Evolutionary conservation across 2,797 vertebrate species (phyloP).

Genomic region (Alectoris magna): DNA sequence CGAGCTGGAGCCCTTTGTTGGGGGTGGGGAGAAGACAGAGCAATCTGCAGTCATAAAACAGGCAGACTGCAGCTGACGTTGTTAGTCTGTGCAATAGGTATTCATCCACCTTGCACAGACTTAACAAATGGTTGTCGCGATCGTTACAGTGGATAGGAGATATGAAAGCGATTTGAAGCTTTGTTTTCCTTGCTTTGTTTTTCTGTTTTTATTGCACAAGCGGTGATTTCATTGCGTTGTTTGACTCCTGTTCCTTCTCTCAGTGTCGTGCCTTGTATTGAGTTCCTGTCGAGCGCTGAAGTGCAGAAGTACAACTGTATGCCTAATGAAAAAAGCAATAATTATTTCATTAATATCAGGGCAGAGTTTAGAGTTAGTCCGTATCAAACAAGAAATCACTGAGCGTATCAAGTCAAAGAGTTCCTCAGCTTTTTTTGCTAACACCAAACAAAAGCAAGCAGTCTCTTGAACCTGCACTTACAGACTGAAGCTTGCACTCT

Average conservation of each 20-base stretch:
- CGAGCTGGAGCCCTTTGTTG: neutral
- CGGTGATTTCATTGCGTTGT: constrained; percentile 53
- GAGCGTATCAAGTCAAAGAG: neutral
- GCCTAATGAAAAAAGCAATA: constrained; percentile 12
- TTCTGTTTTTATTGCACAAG: constrained; percentile 43
- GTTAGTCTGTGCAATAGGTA: neutral
- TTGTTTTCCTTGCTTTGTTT: constrained; percentile 42
- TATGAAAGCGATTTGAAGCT: constrained; percentile 26
- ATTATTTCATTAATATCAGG: constrained; percentile 36
- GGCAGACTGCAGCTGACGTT: neutral
- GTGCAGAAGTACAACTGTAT: neutral
- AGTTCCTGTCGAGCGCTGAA: neutral
- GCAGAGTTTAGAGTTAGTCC: neutral
- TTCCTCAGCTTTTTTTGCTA: neutral
- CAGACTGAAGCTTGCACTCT: neutral
- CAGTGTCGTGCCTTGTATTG: neutral
- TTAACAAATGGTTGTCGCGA: constrained; percentile 42
- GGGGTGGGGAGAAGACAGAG: neutral
- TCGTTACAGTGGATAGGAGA: constrained; percentile 36
- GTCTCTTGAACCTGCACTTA: neutral
- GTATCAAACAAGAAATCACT: neutral
- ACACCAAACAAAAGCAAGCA: neutral
- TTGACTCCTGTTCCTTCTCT: neutral
- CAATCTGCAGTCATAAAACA: neutral
- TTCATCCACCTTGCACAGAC: constrained; percentile 50